Percentiles rank a stretch among this genome's conserved stretches.
These are phyloP conservation scores for Coenobita brevimanus DNA, from an alignment of 1,140 invertebrate species.

Conservation along the genomic window DNA sequence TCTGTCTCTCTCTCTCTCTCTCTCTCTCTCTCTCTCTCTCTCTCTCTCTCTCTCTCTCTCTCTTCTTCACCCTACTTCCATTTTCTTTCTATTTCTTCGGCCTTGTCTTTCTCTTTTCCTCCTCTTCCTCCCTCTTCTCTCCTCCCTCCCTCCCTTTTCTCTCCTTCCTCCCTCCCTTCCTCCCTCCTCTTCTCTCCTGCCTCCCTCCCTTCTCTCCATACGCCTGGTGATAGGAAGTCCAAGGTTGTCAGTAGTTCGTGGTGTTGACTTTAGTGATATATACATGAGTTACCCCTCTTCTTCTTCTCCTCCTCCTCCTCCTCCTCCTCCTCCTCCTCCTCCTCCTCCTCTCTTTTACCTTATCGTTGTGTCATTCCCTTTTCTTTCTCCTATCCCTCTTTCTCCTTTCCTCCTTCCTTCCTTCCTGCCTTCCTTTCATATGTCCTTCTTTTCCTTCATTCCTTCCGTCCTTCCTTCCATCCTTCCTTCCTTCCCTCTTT, in stretches of 20 bases:
- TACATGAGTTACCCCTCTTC: too few relatives aligned
- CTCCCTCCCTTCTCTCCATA: not conserved
- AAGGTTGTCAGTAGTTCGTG: too few relatives aligned
- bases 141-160: constrained; percentile 6
- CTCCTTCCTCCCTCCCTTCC: not conserved
- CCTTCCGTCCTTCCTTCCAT: not conserved
- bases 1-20: too few relatives aligned
- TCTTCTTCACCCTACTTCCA: not conserved
- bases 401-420: not conserved
- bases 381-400: not conserved
- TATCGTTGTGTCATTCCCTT: not conserved
- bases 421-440: not conserved
- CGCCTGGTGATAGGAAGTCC: too few relatives aligned
- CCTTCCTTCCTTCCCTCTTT: not conserved
- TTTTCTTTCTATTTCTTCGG: not conserved
- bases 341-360: not conserved
- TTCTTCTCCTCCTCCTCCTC: not conserved
- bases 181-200: constrained; percentile 4
- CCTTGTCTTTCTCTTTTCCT: not conserved
- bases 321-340: not conserved
- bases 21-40: too few relatives aligned
- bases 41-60: constrained; percentile 24
- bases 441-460: not conserved
- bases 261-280: too few relatives aligned
- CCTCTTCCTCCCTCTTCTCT: not conserved